These are phyloP conservation scores for Coenonympha glycerion DNA, from an alignment of 2,888 invertebrate species.

Conservation along the genomic window DNA sequence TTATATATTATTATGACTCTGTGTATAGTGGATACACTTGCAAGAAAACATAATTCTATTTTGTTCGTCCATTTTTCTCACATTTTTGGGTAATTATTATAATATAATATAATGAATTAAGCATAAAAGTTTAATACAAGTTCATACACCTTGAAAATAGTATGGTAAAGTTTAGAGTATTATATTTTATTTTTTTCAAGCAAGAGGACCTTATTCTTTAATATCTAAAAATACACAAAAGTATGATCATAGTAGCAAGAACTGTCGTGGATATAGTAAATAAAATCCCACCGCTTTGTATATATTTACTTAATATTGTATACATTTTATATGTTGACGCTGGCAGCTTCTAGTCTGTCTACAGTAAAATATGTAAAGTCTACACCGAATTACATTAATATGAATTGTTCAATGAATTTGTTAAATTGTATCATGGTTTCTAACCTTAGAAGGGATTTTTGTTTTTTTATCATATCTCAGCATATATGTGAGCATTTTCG, in stretches of 20 bases:
- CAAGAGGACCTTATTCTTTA: background rate
- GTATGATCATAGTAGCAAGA: slow-evolving; percentile 51
- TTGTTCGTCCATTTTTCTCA: no score
- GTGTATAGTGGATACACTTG: background rate
- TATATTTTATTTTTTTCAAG: background rate
- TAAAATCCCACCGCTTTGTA: slow-evolving; percentile 69
- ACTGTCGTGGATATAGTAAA: slow-evolving; percentile 58
- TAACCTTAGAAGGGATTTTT: no score
- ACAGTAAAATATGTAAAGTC: slow-evolving; percentile 10
- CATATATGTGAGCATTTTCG: no score
- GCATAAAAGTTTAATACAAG: no score
- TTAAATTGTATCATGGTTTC: no score
- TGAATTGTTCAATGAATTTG: slow-evolving; percentile 5
- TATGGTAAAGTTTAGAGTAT: no score
- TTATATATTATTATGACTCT: background rate
- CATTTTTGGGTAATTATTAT: no score
- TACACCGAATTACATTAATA: slow-evolving; percentile 9
- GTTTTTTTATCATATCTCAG: background rate
- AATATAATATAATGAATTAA: no score
- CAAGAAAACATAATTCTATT: background rate
- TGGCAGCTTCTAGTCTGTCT: slow-evolving; percentile 36
- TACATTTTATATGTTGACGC: slow-evolving; percentile 39
- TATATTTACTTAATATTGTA: slow-evolving; percentile 45
- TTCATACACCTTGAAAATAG: no score
- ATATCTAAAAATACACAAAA: slow-evolving; percentile 30